These are phyloP conservation scores for Oplegnathus fasciatus DNA, from an alignment of 2,113 vertebrate genomes.

Conservation along the genomic window DNA sequence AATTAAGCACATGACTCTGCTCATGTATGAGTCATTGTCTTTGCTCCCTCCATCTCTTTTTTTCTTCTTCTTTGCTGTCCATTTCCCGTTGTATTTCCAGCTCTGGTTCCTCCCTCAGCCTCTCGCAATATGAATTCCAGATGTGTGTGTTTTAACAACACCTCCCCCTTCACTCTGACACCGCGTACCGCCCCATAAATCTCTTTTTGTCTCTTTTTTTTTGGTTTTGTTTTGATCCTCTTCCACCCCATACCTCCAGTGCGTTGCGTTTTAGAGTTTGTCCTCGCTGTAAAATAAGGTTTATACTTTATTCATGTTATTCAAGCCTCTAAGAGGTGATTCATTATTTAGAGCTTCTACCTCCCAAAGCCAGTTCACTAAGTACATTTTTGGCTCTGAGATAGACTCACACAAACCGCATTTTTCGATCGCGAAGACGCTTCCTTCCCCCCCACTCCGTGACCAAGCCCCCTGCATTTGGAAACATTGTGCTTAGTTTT, in stretches of 20 bases:
- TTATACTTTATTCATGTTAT: conserved; percentile 84
- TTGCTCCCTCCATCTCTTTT: conserved; percentile 59
- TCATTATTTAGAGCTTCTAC: conserved; percentile 81
- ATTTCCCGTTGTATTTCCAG: conserved; percentile 58
- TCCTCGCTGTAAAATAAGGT: conserved; percentile 63
- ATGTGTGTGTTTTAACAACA: conserved; percentile 45
- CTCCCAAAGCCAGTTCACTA: conserved; percentile 79
- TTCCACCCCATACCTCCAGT: conserved; percentile 28
- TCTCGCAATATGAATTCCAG: conserved; percentile 62
- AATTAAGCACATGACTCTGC: conserved; percentile 84
- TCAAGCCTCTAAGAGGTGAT: conserved; percentile 80
- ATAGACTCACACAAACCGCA: conserved; percentile 63
- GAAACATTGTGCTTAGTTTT: conserved; percentile 63
- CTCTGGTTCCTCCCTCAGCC: conserved; percentile 36
- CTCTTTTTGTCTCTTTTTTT: neutral
- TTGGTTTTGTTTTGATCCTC: conserved; percentile 38
- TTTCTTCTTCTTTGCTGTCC: conserved; percentile 27
- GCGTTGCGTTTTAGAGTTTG: conserved; percentile 56
- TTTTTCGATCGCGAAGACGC: conserved; percentile 59
- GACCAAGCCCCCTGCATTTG: conserved; percentile 48
- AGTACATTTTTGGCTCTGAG: conserved; percentile 81
- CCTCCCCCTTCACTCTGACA: conserved; percentile 26
- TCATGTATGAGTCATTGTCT: conserved; percentile 86
- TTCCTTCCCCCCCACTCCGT: conserved; percentile 34
- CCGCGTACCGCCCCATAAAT: conserved; percentile 12